Conservation (phyloP, 2,888 invertebrate species). For the Hyposoter dolosus region DNA sequence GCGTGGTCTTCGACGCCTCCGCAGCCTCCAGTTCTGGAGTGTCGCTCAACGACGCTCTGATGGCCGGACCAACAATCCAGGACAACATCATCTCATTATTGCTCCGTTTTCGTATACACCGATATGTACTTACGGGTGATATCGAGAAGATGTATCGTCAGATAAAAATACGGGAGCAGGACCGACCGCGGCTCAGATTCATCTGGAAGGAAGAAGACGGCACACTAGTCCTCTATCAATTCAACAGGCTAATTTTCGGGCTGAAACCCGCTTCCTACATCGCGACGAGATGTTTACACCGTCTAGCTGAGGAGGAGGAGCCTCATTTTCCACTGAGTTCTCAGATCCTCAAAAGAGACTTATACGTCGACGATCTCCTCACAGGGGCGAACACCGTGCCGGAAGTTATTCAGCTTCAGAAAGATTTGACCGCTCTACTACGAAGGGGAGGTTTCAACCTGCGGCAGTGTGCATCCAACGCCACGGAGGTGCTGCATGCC, state of each 20-base stretch:
- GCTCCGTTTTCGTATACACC: constrained; percentile 50
- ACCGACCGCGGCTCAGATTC: constrained; percentile 23
- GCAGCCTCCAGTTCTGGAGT: constrained; percentile 55
- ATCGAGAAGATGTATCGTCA: constrained; percentile 48
- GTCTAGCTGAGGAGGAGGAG: constrained; percentile 60
- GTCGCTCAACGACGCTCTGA: constrained; percentile 62
- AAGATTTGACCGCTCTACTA: constrained; percentile 45
- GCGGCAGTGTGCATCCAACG: constrained; percentile 63
- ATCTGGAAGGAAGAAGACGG: constrained; percentile 25
- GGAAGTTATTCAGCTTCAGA: constrained; percentile 28
- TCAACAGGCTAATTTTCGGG: constrained; percentile 66
- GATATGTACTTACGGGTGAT: constrained; percentile 41
- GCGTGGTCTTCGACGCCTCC: constrained; percentile 68
- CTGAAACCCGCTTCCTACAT: constrained; percentile 57
- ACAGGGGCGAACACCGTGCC: constrained; percentile 53
- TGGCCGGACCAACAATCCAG: constrained; percentile 54
- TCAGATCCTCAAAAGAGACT: constrained; percentile 44
- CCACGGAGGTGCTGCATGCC: not conserved
- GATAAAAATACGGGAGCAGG: constrained; percentile 17
- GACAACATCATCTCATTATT: constrained; percentile 42
- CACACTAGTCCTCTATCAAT: constrained; percentile 9
- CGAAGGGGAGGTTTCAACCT: constrained; percentile 56
- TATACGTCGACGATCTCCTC: constrained; percentile 66
- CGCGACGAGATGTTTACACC: constrained; percentile 54
- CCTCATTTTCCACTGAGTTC: constrained; percentile 46